A percentile compares a stretch with the other conserved stretches of the same genome.
phyloP scores from a whole-genome alignment of 2,113 vertebrate species.

The Cygnus buccinator region DNA sequence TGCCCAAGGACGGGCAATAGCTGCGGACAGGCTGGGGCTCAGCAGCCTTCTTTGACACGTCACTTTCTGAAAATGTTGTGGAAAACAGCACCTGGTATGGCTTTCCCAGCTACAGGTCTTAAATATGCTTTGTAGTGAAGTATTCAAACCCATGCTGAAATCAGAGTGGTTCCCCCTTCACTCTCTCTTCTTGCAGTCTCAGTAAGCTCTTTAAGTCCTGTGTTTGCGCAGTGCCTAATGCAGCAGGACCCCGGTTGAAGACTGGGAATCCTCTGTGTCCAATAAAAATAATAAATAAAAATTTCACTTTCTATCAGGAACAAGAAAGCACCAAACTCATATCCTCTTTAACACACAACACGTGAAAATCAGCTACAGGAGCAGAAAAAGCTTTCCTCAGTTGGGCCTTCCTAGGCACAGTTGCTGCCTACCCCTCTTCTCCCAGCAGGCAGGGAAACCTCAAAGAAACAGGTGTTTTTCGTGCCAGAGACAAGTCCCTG shows the following conservation, averaged over 20 bases:
- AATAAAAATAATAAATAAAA: constrained; percentile 10
- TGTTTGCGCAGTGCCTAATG: background rate
- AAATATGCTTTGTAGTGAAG: background rate
- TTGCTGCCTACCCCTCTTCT: background rate
- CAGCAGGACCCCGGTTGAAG: background rate
- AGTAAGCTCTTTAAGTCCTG: constrained; percentile 10
- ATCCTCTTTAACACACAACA: constrained; percentile 22
- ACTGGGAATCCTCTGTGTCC: background rate
- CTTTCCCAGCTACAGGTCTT: background rate
- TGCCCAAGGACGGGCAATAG: background rate
- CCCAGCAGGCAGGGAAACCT: constrained; percentile 25
- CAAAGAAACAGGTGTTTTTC: constrained; percentile 53
- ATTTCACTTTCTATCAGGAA: constrained; percentile 1
- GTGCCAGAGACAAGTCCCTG: background rate
- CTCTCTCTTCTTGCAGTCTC: accelerated
- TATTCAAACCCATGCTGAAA: background rate
- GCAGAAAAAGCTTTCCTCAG: constrained; percentile 1
- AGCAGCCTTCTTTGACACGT: background rate
- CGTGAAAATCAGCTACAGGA: constrained; percentile 15
- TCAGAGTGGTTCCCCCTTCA: background rate
- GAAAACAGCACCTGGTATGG: background rate
- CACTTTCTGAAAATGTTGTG: background rate
- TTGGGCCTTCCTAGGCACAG: background rate
- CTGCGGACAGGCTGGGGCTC: background rate
- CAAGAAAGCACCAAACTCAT: background rate